These are phyloP conservation scores for Nyctibius bracteatus DNA, from an alignment of 2,113 vertebrate genomes.

Conservation along the genomic window DNA sequence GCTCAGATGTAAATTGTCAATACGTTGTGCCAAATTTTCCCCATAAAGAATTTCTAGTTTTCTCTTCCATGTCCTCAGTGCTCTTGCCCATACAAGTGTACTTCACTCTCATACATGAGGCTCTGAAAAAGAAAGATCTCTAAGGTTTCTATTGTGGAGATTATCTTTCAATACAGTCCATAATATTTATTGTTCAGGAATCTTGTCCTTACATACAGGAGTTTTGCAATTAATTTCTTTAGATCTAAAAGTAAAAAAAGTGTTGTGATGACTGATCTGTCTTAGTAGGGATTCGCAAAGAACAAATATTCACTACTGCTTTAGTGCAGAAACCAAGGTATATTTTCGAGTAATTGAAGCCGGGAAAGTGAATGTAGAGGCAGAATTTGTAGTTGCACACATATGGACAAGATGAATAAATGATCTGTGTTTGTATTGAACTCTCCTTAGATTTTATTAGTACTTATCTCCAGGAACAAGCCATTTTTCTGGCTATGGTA, in stretches of 20 bases:
- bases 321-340: not conserved
- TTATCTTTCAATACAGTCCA: not conserved
- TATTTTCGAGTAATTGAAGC: not conserved
- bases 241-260: not conserved
- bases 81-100: not conserved
- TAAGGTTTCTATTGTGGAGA: not conserved
- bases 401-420: not conserved
- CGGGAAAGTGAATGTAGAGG: not conserved
- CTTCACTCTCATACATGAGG: not conserved
- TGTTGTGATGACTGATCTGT: not conserved
- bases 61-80: not conserved
- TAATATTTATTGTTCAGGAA: not conserved
- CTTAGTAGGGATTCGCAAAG: not conserved
- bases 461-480: not conserved
- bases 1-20: not conserved
- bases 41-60: not conserved
- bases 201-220: not conserved
- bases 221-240: not conserved
- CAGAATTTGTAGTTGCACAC: not conserved
- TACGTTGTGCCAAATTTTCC: not conserved
- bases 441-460: not conserved
- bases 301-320: not conserved
- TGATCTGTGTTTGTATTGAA: not conserved
- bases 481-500: not conserved
- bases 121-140: not conserved